Base-by-base conservation (phyloP, 2,797 vertebrate genomes). In the Sebastes nivosus region DNA sequence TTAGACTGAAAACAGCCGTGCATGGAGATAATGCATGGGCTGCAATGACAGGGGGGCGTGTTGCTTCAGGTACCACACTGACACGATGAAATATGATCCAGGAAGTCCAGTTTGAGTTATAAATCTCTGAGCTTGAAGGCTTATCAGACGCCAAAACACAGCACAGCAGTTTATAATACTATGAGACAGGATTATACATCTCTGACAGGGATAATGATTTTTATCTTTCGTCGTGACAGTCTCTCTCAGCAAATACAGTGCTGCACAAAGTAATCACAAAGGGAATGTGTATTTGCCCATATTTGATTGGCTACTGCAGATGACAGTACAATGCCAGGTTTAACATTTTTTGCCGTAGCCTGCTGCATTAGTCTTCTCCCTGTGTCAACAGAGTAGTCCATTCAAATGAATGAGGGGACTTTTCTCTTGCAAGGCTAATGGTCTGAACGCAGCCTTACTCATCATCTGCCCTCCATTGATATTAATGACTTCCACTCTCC, bases 371-470 rank as follows among this genome's bases (percentile, higher is more conserved):
- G 2, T 42, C 30, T 25, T n/a, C 9, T 18, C 58, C 20, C 9
- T 42, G 20, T 38, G 46, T 42, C 58, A 18, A 25, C 22, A 52
- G 10, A 52, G 4, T 29, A 20, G 5, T 6, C 5, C 14, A 22
- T 61, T 63, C 12, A 69, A 54, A 22, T 42, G 20, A 70, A 63
- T 69, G 18, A 63, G 13, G 29, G 13, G 25, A 13, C 7, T 10
- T 63, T 55, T 69, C 42, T 64, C 59, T 38, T 18, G 46, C 67
- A 42, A 42, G 11, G 54, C 77, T 72, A 72, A 59, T 59, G 69
- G 36, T 72, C 16, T 36, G 27, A 34, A 18, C 4, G 2, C 4
- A 32, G 27, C 36, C 50, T 58, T n/a, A 30, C 10, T 14, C 29
- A 71, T 71, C 24, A 46, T 46, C 64, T 78, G 20, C 27, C 29